These are phyloP conservation scores for Medauroidea extradentata DNA, from an alignment of 1,140 invertebrate genomes.

Conservation along the genomic window DNA sequence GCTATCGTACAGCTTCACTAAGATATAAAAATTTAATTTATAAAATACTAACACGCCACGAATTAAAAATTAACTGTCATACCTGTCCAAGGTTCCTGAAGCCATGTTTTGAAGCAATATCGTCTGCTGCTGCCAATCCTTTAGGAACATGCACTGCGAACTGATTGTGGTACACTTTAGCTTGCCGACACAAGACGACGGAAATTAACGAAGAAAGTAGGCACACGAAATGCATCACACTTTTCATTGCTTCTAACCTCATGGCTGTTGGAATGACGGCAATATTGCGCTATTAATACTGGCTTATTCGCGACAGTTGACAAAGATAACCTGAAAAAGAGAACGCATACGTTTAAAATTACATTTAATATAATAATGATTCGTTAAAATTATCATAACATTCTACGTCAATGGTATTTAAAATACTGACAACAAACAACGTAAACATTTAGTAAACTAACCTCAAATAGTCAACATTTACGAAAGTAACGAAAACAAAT, in stretches of 20 bases:
- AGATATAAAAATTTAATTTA: too few species aligned
- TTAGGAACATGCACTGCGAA: conserved; percentile 59
- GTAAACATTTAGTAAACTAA: too few species aligned
- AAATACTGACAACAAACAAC: too few species aligned
- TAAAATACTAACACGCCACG: too few species aligned
- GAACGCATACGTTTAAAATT: background rate
- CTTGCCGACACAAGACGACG: background rate
- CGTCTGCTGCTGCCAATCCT: conserved; percentile 48
- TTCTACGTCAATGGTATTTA: too few species aligned
- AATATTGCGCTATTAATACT: background rate
- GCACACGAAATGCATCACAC: conserved; percentile 3
- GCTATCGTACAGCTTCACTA: too few species aligned
- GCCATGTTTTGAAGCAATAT: conserved; percentile 55
- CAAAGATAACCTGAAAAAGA: background rate
- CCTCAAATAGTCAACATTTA: too few species aligned
- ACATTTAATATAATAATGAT: background rate
- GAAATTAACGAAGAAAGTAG: conserved; percentile 1
- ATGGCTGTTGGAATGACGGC: background rate
- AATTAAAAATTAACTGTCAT: too few species aligned
- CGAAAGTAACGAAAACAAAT: too few species aligned
- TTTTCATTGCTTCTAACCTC: background rate
- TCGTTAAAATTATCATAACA: background rate
- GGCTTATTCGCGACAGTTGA: background rate
- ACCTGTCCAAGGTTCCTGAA: conserved; percentile 62
- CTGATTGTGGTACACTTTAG: conserved; percentile 55